Evolutionary conservation across 2,113 vertebrate genomes (phyloP), one percentile per base, ranked within the genome.

Genomic region (Peromyscus leucopus): DNA sequence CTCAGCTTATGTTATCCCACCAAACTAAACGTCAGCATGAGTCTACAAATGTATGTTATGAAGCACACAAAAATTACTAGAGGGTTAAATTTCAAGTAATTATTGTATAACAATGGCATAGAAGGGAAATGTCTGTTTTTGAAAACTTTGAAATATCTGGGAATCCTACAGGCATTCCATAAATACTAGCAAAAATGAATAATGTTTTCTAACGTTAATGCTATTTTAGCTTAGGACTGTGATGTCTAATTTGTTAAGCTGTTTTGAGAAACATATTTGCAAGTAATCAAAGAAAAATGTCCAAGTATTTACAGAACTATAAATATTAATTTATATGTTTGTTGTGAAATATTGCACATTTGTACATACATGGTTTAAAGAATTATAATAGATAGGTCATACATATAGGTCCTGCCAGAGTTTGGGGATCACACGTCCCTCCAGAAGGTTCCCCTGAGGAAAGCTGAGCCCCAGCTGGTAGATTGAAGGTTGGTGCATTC

Each of bases 191-290:
- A 91, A 72, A 93, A 65, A 42, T 79, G n/a, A 89, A 46, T 78
- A 71, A 87, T 22, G 12, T 83, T 94, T 93, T 82, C 92, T 94
- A 36, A 33, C 78, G 16, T 59, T 90, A 46, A 48, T 85, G 31
- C 55, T 90, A 85, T 94, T 95, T 95, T 96, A 78, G 11, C 74
- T 83, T 59, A 82, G 10, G 69, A 89, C 79, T 76, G 46, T 83
- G 74, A 72, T 82, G 46, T 93, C 46, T 72, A 86, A 84, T 93
- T 92, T 95, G 76, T 89, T 80, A 57, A 89, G 89, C 93, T 83
- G 86, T 87, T 93, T 96, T 95, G 92, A 89, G 72, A 93, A 80
- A 71, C 24, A 69, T 57, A 46, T 94, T 96, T 95, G 72, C 89
- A 86, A 96, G 39, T 89, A 79, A 80, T 80, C 79, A 89, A 91